Evolutionary conservation across 1,140 invertebrate genomes (phyloP).

Genomic region (Cydia splendana): DNA sequence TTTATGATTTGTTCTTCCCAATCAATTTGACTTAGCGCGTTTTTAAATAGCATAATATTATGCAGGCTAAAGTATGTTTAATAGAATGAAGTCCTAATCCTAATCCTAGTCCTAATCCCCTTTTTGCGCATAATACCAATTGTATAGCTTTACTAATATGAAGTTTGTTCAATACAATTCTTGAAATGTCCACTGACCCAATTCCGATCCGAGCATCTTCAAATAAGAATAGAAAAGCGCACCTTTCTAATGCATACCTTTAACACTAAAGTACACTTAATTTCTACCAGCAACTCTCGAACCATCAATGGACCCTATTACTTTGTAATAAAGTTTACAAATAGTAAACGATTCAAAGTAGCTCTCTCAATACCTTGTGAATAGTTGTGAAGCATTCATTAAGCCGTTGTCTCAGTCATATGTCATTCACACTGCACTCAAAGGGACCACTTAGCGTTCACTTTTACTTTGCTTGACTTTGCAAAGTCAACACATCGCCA

Average conservation of each 20-base stretch:
- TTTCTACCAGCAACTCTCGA: not conserved
- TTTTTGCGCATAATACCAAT: too few species aligned
- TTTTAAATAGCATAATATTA: too few species aligned
- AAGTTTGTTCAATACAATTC: too few species aligned
- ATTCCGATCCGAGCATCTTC: not conserved
- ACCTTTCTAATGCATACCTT: not conserved
- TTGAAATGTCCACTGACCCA: too few species aligned
- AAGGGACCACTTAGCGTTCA: not conserved
- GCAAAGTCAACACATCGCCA: slow-evolving; percentile 1
- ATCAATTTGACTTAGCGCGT: too few species aligned
- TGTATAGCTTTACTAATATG: too few species aligned
- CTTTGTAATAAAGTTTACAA: too few species aligned
- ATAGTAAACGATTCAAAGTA: not conserved
- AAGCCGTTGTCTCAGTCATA: not conserved
- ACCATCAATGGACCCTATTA: not conserved
- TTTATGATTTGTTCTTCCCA: too few species aligned
- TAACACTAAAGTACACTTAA: not conserved
- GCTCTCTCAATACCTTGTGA: too few species aligned
- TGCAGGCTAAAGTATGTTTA: too few species aligned
- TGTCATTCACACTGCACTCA: not conserved
- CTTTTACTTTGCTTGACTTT: slow-evolving; percentile 11
- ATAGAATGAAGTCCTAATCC: too few species aligned
- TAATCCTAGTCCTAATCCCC: too few species aligned
- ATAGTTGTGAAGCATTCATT: not conserved
- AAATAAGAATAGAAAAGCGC: not conserved